Conservation (phyloP, 1,140 invertebrate genomes). For the Hetaerina americana region DNA sequence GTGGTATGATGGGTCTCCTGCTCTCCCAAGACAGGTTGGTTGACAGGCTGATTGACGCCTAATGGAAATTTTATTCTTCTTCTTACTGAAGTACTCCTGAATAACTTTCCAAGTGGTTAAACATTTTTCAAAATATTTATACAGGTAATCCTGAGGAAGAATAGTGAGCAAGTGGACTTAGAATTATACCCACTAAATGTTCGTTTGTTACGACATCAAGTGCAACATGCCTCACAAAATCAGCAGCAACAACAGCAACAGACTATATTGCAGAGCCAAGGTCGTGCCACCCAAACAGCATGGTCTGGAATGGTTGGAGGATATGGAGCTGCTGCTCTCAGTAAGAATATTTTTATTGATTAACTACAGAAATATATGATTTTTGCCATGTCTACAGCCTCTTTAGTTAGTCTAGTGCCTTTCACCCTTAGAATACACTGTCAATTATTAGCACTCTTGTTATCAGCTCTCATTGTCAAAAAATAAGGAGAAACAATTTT, state of each 20-base stretch:
- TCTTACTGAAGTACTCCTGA: too few relatives aligned
- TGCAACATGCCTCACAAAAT: constrained; percentile 24
- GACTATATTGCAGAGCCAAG: not conserved
- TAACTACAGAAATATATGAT: not conserved
- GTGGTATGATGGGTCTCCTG: constrained; percentile 73
- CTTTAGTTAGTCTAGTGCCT: too few relatives aligned
- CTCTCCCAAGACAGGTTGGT: constrained; percentile 63
- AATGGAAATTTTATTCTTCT: not conserved
- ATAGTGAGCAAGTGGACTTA: constrained; percentile 48
- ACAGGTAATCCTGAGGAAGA: constrained; percentile 43
- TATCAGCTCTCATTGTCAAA: too few relatives aligned
- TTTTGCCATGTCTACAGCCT: not conserved
- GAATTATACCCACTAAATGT: constrained; percentile 71
- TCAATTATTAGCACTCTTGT: too few relatives aligned
- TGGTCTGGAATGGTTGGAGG: constrained; percentile 47
- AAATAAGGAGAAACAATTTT: too few relatives aligned
- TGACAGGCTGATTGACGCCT: not conserved
- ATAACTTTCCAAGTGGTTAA: too few relatives aligned
- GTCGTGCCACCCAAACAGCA: constrained; percentile 18
- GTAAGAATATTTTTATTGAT: constrained; percentile 26
- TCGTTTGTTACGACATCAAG: constrained; percentile 55
- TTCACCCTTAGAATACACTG: too few relatives aligned
- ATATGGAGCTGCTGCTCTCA: constrained; percentile 51
- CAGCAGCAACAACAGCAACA: constrained; percentile 12
- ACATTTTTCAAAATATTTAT: too few relatives aligned